Base-by-base conservation (phyloP, 2,888 invertebrate genomes). In the Microctonus brassicae region DNA sequence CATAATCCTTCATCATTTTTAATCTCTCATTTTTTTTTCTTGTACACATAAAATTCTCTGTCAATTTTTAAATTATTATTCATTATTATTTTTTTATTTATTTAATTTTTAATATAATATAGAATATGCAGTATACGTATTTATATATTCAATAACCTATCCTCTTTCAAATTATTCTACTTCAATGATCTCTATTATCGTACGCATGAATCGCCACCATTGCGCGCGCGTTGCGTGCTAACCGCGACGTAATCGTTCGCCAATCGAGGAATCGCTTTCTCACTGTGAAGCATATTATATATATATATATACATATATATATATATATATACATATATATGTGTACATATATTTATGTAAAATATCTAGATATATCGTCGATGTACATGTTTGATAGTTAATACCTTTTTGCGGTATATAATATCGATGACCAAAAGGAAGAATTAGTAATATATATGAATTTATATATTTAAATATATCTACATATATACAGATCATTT, bases 241-340 rank as follows among this genome's bases (percentile, higher is more conserved):
- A 71, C 71, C 47, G 52, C 65, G 60, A 66, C 70, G 60, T 70
- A 61, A 70, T 70, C 60, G 71, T 71, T 66, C 61, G n/a, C 39
- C 42, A 71, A 53, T 70, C 47, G 55, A 61, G 64, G 47, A 61
- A 71, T 71, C 53, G 39, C 61, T 66, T 71, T 66, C 65, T 71
- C 71, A 71, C 61, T 66, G 58, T 55, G 24, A 58, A 24, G n/a
- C 17, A 17, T 17, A 57, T 47, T 47, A 47, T 47, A 34, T 13
- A 34, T 13, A 62, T 42, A 62, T 24, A 62, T 22, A 17, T 9
- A 47, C 20, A 7, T 53, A 17, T 53, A 17, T 53, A 4, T 10
- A 17, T 53, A 10, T 53, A n/a, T 39, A 34, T 13, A 62, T 42
- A 62, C n/a, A 62, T 22, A 17, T 9, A 47, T 53, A 7, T 53